Evolutionary conservation across 2,113 vertebrate genomes (phyloP).

Genomic region (Nasalis larvatus): DNA sequence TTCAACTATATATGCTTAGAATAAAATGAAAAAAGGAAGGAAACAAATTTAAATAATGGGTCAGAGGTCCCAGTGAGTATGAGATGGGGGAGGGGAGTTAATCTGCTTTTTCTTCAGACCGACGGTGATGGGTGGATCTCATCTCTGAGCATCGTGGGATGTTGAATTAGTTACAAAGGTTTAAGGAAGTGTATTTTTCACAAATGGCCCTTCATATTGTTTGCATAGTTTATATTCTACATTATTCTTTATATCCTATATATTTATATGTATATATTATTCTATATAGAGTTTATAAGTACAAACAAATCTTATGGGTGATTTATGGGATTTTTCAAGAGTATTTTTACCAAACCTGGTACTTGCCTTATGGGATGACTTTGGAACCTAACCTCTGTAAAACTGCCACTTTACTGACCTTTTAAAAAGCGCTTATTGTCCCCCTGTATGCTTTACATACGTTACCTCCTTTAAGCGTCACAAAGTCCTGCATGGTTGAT

Average conservation of each 20-base stretch:
- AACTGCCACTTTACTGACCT: neutral
- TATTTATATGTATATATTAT: neutral
- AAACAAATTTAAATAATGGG: neutral
- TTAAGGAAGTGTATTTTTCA: neutral
- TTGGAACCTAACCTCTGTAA: neutral
- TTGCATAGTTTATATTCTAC: neutral
- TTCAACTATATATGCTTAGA: neutral
- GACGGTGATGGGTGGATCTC: neutral
- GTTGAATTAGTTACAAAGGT: neutral
- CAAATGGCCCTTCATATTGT: neutral
- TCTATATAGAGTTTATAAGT: neutral
- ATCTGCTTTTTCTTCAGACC: neutral
- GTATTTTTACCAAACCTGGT: neutral
- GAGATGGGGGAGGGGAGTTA: neutral
- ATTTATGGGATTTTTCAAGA: neutral
- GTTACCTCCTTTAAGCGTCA: neutral
- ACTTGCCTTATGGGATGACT: neutral
- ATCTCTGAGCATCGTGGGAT: neutral
- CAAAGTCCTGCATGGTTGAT: neutral
- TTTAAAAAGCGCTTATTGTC: neutral
- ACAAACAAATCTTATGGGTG: neutral
- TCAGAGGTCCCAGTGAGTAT: neutral
- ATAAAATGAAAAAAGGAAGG: neutral
- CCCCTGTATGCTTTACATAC: neutral
- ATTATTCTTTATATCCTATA: neutral